Percentiles rank a stretch among this genome's conserved stretches.
phyloP scores from a whole-genome alignment of 2,797 vertebrate genomes.

The Coregonus suidteri region DNA sequence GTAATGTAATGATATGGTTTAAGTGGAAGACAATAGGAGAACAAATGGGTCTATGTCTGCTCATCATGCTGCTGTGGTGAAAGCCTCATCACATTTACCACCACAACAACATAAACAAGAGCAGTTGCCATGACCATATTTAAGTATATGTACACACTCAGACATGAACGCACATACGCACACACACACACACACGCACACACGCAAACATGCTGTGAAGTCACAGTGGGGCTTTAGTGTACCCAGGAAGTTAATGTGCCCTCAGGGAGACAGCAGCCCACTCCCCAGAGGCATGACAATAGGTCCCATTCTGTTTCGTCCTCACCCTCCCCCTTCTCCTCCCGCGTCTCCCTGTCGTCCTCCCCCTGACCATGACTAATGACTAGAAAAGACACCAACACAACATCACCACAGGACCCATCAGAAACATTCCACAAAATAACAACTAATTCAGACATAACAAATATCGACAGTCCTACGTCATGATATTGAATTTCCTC shows the following conservation, averaged over 20 bases:
- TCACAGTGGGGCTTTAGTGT: conserved; percentile 58
- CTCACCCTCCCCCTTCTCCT: background rate
- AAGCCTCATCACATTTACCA: background rate
- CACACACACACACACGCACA: conserved; percentile 38
- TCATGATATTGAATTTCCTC: background rate
- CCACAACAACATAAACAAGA: background rate
- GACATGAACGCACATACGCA: background rate
- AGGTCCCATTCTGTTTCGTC: conserved; percentile 66
- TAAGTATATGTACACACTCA: too few relatives aligned
- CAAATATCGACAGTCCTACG: background rate
- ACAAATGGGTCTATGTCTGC: conserved; percentile 35
- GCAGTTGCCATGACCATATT: background rate
- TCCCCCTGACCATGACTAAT: conserved; percentile 51
- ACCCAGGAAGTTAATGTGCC: conserved; percentile 52
- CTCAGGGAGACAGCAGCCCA: conserved; percentile 60
- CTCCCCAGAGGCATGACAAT: conserved; percentile 62
- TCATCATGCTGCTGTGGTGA: conserved; percentile 18
- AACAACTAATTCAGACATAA: conserved; percentile 12
- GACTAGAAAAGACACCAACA: conserved; percentile 37
- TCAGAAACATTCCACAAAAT: background rate
- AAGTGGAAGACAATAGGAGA: conserved; percentile 26
- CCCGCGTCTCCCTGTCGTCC: background rate
- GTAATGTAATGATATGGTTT: background rate
- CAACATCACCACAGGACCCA: conserved; percentile 6
- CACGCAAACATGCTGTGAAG: conserved; percentile 24